Conservation (phyloP, 2,113 vertebrate genomes). For the Pseudorectes ferrugineus region DNA sequence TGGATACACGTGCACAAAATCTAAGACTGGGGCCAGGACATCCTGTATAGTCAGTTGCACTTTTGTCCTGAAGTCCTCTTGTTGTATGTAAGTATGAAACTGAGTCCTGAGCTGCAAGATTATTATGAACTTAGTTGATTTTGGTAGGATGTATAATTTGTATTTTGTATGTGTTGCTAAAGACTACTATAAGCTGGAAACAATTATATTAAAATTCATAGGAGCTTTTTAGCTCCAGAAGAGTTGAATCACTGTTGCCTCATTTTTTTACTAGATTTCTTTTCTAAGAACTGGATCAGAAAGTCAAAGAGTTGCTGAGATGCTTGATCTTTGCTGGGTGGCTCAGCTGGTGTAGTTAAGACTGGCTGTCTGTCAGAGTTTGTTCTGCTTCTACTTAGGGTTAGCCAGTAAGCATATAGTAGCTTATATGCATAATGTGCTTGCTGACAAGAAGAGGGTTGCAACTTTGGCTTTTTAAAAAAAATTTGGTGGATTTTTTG, state of each 20-base stretch:
- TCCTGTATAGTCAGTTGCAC: neutral
- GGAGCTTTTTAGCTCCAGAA: neutral
- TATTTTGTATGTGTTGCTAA: neutral
- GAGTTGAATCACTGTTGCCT: neutral
- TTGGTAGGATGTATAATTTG: neutral
- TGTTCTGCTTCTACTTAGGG: neutral
- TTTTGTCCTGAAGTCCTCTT: neutral
- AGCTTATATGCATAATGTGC: neutral
- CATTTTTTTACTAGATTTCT: neutral
- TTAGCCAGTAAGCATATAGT: neutral
- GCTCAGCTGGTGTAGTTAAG: neutral
- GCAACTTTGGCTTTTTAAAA: neutral
- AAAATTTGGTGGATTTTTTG: too few relatives aligned
- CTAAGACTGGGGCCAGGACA: neutral
- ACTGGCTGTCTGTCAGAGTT: neutral
- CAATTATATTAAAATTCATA: neutral
- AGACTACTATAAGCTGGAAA: neutral
- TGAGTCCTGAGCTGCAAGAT: neutral
- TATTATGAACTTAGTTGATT: neutral
- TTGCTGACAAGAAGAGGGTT: neutral
- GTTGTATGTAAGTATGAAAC: neutral
- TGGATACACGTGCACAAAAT: neutral
- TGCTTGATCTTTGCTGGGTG: neutral
- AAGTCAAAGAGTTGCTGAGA: neutral
- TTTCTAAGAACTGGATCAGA: accelerated